Base-by-base conservation (phyloP, 2,113 vertebrate genomes). In the Progne subis region DNA sequence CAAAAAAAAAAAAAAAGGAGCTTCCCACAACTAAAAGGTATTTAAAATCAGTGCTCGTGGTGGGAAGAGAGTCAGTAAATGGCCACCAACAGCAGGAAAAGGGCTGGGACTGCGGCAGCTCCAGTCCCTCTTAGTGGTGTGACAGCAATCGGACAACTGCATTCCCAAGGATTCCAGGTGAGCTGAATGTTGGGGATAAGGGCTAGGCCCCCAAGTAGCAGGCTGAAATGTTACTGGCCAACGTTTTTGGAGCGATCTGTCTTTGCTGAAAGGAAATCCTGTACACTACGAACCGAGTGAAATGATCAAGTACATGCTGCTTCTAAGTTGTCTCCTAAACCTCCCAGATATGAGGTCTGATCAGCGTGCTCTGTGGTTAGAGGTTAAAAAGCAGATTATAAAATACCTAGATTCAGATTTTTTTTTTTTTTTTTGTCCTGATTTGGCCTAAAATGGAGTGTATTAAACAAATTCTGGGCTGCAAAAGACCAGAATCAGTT, bases 401-500 rank as follows among this genome's bases (percentile, higher is more conserved):
- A 99, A 99, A 99, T 98, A 98, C 98, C 98, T 99, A 98, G 98
- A 98, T 98, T 98, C 98, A 98, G 98, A 98, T 98, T 98, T 98
- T 96, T 98, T 97, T 88, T 98, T 98, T 97, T 88, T 92, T 98
- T 98, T 98, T 97, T 98, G 98, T 98, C 98, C 98, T 98, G 98
- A 98, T 98, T 99, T 98, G 98, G 98, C 98, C 98, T 99, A 99
- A 98, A 98, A 98, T 98, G 98, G 98, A 98, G 98, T 98, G 98
- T 99, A 98, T 98, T 98, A 98, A 98, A 99, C 98, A 98, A 97
- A 98, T 96, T 95, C 98, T 95, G 97, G 98, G 92, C 98, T 96
- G 98, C 98, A 98, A 98, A 98, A 98, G 98, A 97, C 98, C 98
- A 97, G 98, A 97, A 98, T 98, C 95, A 97, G 98, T 99, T 99